phyloP scores from a whole-genome alignment of 2,113 vertebrate species.

The Forbesichthys papilliferus region DNA sequence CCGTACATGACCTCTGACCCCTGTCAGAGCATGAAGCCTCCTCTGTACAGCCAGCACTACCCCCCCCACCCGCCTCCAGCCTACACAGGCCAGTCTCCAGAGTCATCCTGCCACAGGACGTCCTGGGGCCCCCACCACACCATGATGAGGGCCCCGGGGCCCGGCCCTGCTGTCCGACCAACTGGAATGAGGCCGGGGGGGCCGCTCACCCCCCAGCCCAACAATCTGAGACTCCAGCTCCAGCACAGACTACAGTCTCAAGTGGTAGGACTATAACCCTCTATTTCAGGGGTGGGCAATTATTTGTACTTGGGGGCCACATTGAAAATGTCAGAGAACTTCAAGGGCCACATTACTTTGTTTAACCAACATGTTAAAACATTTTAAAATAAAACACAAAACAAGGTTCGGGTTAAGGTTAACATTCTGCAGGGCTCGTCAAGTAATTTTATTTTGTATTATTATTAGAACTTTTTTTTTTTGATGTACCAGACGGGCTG shows the following conservation, averaged over 20 bases:
- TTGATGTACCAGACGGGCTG: too few relatives aligned
- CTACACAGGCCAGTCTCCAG: constrained; percentile 71
- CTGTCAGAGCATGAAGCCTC: constrained; percentile 83
- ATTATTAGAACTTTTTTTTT: too few relatives aligned
- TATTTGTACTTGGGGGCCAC: too few relatives aligned
- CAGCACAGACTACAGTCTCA: constrained; percentile 70
- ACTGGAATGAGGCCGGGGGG: constrained; percentile 80
- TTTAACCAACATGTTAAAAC: too few relatives aligned
- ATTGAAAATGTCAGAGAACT: too few relatives aligned
- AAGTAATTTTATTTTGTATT: too few relatives aligned
- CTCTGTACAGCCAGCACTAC: constrained; percentile 88
- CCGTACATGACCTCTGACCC: constrained; percentile 79
- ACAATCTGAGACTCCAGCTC: constrained; percentile 71
- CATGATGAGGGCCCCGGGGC: constrained; percentile 89
- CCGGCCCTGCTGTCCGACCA: constrained; percentile 68
- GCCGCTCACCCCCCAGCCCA: constrained; percentile 79
- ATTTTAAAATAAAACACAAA: too few relatives aligned
- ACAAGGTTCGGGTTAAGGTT: too few relatives aligned
- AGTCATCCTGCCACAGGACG: constrained; percentile 80
- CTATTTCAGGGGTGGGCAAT: too few relatives aligned
- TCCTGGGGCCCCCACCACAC: constrained; percentile 82
- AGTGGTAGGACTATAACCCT: constrained; percentile 39
- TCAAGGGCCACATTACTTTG: too few relatives aligned
- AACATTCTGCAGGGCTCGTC: too few relatives aligned
- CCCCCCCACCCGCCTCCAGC: constrained; percentile 39